These are phyloP conservation scores for Lordiphosa andalusiaca DNA, from an alignment of 2,888 invertebrate species.

Conservation along the genomic window DNA sequence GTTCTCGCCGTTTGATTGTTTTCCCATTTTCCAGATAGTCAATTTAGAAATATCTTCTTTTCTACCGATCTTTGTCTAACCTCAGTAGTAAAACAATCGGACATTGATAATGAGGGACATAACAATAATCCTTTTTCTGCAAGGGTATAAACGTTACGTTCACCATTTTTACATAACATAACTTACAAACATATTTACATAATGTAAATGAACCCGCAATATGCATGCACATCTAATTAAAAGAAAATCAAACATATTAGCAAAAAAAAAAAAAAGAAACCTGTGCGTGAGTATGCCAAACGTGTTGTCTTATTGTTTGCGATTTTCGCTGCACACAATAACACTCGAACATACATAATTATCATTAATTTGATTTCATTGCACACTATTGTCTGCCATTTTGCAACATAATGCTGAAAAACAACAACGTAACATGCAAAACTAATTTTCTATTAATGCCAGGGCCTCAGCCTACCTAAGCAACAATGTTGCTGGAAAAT, in stretches of 20 bases:
- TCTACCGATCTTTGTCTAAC: too few species aligned
- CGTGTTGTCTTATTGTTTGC: conserved; percentile 36
- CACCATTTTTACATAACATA: too few species aligned
- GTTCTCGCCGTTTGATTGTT: too few species aligned
- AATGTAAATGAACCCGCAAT: conserved; percentile 30
- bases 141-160: too few species aligned
- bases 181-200: too few species aligned
- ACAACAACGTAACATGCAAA: conserved; percentile 25
- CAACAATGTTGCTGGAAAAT: conserved; percentile 8
- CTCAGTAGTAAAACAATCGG: too few species aligned
- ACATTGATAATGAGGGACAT: too few species aligned
- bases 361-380: conserved; percentile 45
- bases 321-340: conserved; percentile 50
- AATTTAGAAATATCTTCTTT: too few species aligned
- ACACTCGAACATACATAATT: conserved; percentile 34
- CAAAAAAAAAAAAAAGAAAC: conserved; percentile 27
- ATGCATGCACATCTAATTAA: conserved; percentile 52
- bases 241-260: conserved; percentile 47
- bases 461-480: conserved; percentile 37
- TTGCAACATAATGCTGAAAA: conserved; percentile 61
- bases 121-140: too few species aligned
- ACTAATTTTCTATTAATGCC: conserved; percentile 45
- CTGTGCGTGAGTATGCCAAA: conserved; percentile 24
- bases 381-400: conserved; percentile 58
- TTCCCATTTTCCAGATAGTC: too few species aligned